Conservation (phyloP, 2,797 vertebrate genomes). For the Sebastes elongatus region DNA sequence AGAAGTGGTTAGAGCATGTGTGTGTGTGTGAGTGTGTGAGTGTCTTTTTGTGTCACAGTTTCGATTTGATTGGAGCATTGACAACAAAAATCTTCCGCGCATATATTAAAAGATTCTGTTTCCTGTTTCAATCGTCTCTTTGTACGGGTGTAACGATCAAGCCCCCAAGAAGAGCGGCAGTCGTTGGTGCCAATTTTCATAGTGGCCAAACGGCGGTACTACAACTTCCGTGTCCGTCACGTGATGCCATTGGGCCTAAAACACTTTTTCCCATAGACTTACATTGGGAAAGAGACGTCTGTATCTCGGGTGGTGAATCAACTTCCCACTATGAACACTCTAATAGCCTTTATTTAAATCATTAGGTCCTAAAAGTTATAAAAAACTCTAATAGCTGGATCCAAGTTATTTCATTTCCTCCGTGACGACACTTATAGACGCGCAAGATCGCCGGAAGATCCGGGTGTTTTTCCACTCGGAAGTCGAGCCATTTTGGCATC, state of each 20-base stretch:
- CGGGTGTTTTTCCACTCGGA: rapidly evolving
- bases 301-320: no score
- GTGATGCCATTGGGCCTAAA: no score
- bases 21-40: not conserved
- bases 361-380: no score
- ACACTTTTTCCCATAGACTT: rapidly evolving
- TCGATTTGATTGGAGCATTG: not conserved
- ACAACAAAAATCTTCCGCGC: not conserved
- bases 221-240: no score
- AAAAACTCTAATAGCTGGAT: no score
- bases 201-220: no score
- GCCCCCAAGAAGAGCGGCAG: rapidly evolving
- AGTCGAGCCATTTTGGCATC: no score
- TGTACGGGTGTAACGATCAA: rapidly evolving
- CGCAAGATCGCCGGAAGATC: no score
- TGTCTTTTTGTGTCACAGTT: not conserved
- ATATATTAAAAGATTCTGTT: not conserved
- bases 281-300: no score
- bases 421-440: no score
- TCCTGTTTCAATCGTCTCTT: not conserved
- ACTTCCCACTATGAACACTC: rapidly evolving
- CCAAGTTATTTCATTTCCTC: no score
- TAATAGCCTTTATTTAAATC: no score
- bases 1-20: not conserved
- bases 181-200: rapidly evolving